A percentile compares a stretch with the other conserved stretches of the same genome.
Evolutionary conservation across 2,888 invertebrate species (phyloP).

Genomic region (Acleris literana): DNA sequence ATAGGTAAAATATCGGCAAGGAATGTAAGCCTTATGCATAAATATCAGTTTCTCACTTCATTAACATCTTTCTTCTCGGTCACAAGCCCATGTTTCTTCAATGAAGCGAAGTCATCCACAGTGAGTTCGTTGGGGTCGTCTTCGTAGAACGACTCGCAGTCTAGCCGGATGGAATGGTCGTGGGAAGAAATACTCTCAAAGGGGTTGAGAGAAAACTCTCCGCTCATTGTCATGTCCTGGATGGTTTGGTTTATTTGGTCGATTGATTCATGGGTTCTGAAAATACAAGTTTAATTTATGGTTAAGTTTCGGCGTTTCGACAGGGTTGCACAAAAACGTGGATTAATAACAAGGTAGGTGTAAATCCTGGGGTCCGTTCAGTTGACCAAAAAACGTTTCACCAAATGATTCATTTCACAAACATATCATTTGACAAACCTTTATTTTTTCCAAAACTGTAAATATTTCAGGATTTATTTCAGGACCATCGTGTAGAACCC

Average conservation of each 20-base stretch:
- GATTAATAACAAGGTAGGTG: background rate
- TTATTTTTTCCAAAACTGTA: no score
- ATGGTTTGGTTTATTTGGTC: constrained; percentile 80
- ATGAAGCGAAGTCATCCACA: constrained; percentile 74
- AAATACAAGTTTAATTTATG: background rate
- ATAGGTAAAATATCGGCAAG: no score
- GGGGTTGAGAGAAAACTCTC: constrained; percentile 74
- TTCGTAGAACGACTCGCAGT: constrained; percentile 70
- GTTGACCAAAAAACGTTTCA: no score
- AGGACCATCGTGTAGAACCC: no score
- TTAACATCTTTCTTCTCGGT: constrained; percentile 69
- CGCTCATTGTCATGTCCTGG: constrained; percentile 78
- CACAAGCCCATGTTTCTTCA: constrained; percentile 76
- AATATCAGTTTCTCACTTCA: constrained; percentile 54
- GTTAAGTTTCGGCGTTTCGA: no score
- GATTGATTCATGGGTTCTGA: constrained; percentile 70
- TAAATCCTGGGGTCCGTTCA: no score
- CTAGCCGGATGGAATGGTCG: constrained; percentile 72
- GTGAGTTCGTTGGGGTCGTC: constrained; percentile 72
- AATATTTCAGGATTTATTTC: no score
- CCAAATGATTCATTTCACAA: no score
- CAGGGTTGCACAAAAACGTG: background rate
- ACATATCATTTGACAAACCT: no score
- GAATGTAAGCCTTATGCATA: no score
- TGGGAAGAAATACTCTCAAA: constrained; percentile 67